Evolutionary conservation across 1,140 invertebrate genomes (phyloP).

Genomic region (Pteromalus puparum): DNA sequence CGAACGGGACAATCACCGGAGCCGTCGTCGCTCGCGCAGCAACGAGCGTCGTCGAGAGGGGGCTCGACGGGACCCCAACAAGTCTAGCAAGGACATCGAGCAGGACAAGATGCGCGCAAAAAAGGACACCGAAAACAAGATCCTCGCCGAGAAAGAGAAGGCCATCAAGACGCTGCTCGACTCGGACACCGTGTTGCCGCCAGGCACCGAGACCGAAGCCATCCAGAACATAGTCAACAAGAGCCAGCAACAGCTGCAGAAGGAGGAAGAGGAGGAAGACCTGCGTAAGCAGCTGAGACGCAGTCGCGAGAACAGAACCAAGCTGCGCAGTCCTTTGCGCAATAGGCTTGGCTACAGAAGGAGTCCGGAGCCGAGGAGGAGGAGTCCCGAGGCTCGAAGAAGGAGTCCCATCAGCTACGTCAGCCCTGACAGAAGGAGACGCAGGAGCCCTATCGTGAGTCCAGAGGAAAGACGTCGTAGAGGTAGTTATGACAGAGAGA

Average conservation of each 20-base stretch:
- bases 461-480: constrained; percentile 58
- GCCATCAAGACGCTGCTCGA: constrained; percentile 72
- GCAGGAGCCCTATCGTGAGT: constrained; percentile 53
- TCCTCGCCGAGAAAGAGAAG: constrained; percentile 72
- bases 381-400: constrained; percentile 58
- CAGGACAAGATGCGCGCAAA: constrained; percentile 70
- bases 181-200: constrained; percentile 72
- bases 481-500: constrained; percentile 63
- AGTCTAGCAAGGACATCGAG: constrained; percentile 73
- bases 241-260: constrained; percentile 61
- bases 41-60: constrained; percentile 66
- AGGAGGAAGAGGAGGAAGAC: constrained; percentile 51
- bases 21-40: constrained; percentile 55
- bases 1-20: constrained; percentile 57
- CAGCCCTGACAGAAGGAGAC: constrained; percentile 60
- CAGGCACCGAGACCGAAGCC: constrained; percentile 71
- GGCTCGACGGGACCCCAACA: constrained; percentile 68
- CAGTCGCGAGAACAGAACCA: constrained; percentile 57
- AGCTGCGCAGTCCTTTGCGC: constrained; percentile 55
- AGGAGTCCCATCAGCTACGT: constrained; percentile 60
- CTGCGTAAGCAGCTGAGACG: constrained; percentile 59
- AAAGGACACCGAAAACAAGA: constrained; percentile 69
- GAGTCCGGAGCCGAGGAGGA: constrained; percentile 60
- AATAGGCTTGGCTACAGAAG: constrained; percentile 61
- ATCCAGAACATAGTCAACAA: constrained; percentile 69